Evolutionary conservation across 2,797 vertebrate species (phyloP).

Genomic region (Poecile montanus): DNA sequence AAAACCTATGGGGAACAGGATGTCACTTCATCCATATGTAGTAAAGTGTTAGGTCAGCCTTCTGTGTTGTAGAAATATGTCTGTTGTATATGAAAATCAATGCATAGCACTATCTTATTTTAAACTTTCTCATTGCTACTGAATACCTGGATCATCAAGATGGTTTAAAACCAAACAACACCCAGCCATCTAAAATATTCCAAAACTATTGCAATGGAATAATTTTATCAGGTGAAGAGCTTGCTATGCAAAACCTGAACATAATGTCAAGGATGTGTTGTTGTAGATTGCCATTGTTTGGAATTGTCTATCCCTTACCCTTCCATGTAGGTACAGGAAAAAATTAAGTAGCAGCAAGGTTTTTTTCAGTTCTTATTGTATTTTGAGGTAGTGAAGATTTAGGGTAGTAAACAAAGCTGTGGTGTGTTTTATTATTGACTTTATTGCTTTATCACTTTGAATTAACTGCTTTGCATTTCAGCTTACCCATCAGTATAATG

Average conservation of each 20-base stretch:
- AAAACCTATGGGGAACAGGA: not conserved
- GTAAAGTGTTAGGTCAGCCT: not conserved
- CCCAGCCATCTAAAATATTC: not conserved
- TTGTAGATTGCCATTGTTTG: not conserved
- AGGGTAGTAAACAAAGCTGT: not conserved
- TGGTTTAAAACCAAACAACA: not conserved
- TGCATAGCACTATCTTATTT: not conserved
- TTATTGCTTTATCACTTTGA: not conserved
- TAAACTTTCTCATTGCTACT: not conserved
- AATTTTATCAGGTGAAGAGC: not conserved
- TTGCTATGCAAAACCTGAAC: not conserved
- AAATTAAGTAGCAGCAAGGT: not conserved
- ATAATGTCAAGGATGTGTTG: not conserved
- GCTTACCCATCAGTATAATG: not conserved
- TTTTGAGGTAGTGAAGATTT: not conserved
- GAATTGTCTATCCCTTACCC: not conserved
- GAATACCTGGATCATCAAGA: not conserved
- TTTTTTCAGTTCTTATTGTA: not conserved
- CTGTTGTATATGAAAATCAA: not conserved
- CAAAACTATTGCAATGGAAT: not conserved
- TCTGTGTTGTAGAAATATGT: not conserved
- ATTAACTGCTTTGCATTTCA: not conserved
- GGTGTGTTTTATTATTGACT: not conserved
- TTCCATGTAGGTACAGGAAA: not conserved
- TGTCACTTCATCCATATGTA: not conserved